These are phyloP conservation scores for Echeneis naucrates DNA, from an alignment of 2,797 vertebrate species.

Conservation along the genomic window DNA sequence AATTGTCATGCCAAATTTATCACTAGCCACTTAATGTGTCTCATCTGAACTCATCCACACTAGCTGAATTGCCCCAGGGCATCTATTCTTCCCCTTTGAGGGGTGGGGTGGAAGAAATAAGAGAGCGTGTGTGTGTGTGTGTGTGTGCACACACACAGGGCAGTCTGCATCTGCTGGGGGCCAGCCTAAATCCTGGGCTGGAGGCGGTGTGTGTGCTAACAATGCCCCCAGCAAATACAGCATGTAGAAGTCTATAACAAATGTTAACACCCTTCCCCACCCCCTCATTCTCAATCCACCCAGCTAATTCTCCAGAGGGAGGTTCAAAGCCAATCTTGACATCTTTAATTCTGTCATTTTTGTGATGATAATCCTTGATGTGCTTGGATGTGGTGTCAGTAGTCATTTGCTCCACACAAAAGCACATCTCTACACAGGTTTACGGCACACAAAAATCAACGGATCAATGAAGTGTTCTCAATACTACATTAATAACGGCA, in stretches of 20 bases:
- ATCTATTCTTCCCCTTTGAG: conserved; percentile 78
- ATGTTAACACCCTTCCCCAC: conserved; percentile 72
- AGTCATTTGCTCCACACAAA: conserved; percentile 72
- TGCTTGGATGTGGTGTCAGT: conserved; percentile 76
- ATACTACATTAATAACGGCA: conserved; percentile 8
- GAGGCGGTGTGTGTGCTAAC: conserved; percentile 91
- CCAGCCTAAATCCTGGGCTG: conserved; percentile 89
- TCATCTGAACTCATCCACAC: conserved; percentile 95
- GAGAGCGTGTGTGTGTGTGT: conserved; percentile 63
- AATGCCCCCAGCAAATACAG: conserved; percentile 94
- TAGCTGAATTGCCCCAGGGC: conserved; percentile 85
- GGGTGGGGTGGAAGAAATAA: conserved; percentile 73
- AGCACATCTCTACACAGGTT: conserved; percentile 74
- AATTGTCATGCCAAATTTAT: conserved; percentile 99
- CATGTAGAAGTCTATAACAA: conserved; percentile 84
- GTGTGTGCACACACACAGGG: conserved; percentile 58
- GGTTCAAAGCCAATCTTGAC: conserved; percentile 80
- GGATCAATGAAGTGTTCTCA: conserved; percentile 34
- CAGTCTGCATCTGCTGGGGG: conserved; percentile 89
- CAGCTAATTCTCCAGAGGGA: conserved; percentile 67
- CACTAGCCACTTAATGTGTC: conserved; percentile 97
- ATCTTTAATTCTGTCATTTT: conserved; percentile 85
- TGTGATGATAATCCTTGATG: conserved; percentile 88
- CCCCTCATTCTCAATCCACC: conserved; percentile 65
- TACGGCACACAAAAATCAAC: conserved; percentile 18